These are phyloP conservation scores for Agrotis puta DNA, from an alignment of 2,888 invertebrate species.

Conservation along the genomic window DNA sequence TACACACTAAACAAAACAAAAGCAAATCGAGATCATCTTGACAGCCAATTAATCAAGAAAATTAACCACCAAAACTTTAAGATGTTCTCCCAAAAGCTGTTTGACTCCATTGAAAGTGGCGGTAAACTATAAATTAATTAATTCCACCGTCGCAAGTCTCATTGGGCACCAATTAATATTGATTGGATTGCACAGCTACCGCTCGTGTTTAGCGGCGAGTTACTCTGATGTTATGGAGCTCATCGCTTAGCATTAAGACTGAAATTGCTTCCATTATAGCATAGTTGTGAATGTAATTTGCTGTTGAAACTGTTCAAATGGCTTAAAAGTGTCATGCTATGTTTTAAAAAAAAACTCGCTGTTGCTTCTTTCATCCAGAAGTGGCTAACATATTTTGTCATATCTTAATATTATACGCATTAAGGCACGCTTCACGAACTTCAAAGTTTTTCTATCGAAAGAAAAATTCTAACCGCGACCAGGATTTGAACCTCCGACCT, in stretches of 20 bases:
- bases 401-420: too few relatives aligned
- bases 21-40: not conserved
- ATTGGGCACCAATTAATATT: slow-evolving; percentile 43
- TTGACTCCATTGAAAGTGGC: slow-evolving; percentile 20
- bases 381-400: too few relatives aligned
- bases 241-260: not conserved
- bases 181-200: slow-evolving; percentile 25
- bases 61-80: slow-evolving; percentile 31
- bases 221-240: slow-evolving; percentile 1
- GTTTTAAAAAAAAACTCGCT: too few relatives aligned
- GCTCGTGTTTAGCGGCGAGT: slow-evolving; percentile 1
- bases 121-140: slow-evolving; percentile 34
- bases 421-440: too few relatives aligned
- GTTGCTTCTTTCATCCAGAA: too few relatives aligned
- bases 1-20: not conserved
- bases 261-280: not conserved
- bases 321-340: too few relatives aligned
- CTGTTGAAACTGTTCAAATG: too few relatives aligned
- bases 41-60: slow-evolving; percentile 16
- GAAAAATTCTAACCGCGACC: too few relatives aligned
- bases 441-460: too few relatives aligned
- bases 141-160: slow-evolving; percentile 10
- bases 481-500: too few relatives aligned
- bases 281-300: not conserved
- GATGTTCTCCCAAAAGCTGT: slow-evolving; percentile 28